phyloP scores from a whole-genome alignment of 1,140 invertebrate genomes.

The Zaprionus nigranus region DNA sequence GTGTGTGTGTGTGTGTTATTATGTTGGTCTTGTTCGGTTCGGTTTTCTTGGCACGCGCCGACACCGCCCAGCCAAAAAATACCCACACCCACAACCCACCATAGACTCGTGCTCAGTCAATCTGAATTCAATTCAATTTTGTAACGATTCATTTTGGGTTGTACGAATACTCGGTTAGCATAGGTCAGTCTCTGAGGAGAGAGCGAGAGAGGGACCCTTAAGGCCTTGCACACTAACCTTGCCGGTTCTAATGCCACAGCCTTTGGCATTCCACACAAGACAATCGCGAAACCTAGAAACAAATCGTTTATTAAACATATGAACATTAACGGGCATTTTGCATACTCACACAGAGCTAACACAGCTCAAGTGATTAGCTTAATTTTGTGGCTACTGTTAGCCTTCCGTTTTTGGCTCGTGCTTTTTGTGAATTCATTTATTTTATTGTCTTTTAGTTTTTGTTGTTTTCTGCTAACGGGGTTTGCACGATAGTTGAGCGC shows the following conservation, averaged over 20 bases:
- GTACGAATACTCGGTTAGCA: conserved; percentile 55
- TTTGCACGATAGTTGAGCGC: conserved; percentile 5
- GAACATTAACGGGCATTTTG: conserved; percentile 52
- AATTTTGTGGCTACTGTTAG: conserved; percentile 9
- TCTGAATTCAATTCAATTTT: conserved; percentile 54
- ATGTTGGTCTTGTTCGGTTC: conserved; percentile 76
- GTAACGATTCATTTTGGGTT: conserved; percentile 55
- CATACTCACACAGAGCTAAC: conserved; percentile 42
- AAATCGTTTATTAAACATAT: conserved; percentile 53
- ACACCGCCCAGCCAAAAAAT: conserved; percentile 27
- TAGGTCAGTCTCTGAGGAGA: conserved; percentile 64
- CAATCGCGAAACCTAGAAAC: conserved; percentile 40
- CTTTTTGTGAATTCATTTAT: conserved; percentile 25
- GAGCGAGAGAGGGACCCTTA: conserved; percentile 16
- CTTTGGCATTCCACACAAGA: conserved; percentile 43
- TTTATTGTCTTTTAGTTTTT: conserved; percentile 14
- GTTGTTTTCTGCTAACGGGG: conserved; percentile 6
- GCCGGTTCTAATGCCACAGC: conserved; percentile 64
- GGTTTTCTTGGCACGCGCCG: conserved; percentile 79
- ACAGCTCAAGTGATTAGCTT: conserved; percentile 17
- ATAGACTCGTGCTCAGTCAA: not conserved
- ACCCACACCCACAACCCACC: conserved; percentile 22
- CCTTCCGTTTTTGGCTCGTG: conserved; percentile 26
- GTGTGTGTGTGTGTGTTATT: conserved; percentile 40
- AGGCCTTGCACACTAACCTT: conserved; percentile 61